Evolutionary conservation across 37 sponge, comb jelly and placozoan genomes (phyloP), one percentile per base, ranked within the genome.

Genomic region (Haliclona indistincta): DNA sequence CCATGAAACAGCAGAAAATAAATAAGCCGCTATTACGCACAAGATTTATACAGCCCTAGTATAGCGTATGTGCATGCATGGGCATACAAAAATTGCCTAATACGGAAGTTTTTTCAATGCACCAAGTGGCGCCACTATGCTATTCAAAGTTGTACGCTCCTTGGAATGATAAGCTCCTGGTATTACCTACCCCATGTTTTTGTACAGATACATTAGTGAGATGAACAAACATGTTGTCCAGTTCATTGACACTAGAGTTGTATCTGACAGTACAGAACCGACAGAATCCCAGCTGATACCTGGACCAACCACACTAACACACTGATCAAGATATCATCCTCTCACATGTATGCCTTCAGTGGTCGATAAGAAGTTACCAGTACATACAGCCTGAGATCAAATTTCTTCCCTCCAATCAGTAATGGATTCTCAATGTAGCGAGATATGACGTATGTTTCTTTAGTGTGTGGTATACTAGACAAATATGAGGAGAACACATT

Each of bases 241-340:
- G 71, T 45, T 98, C 99, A 39, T 62, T 84, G 38, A 88, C 64
- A 43, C 88, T 86, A 29, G 79, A 51, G 68, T 69, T 92, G 81
- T 98, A 98, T 82, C 89, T 91, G 22, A 98, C 99, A 20, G 99
- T 95, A 82, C 99, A 98, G 72, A 98, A 98, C 25, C 99, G 73
- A 71, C 99, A 98, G 76, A 98, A 98, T 11, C 99, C 99, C 25
- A 91, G 87, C 22, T 54, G 76, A 72, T 89, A 88, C 75, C 94
- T 93, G 34, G 2, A 49, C 5, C 4, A 61, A 75, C 30, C 42
- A 54, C 20, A 71, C 17, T 38, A 45, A 22, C 5, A 67, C 19
- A 61, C 8, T 15, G 42, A 22, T 45, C 29, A 15, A 8, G 39
- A 35, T 56, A 37, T 35, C 20, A 52, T 1, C 3, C 22, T 45